Conservation (phyloP, 2,113 vertebrate species). For the Dunckerocampus dactyliophorus region DNA sequence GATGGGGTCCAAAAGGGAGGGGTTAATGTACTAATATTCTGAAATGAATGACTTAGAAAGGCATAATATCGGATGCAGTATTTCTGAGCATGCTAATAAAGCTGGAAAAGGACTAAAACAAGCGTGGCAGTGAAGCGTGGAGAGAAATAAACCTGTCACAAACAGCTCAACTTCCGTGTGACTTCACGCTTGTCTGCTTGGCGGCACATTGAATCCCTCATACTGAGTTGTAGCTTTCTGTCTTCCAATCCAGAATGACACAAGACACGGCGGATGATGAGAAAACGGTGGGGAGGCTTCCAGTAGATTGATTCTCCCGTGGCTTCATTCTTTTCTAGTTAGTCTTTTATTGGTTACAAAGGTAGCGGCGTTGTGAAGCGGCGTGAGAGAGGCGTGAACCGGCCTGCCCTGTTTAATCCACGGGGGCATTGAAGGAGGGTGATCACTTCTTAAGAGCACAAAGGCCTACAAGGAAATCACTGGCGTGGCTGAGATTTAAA, state of each 20-base stretch:
- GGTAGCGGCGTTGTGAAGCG: slow-evolving; percentile 80
- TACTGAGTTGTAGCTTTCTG: slow-evolving; percentile 88
- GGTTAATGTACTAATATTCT: not conserved
- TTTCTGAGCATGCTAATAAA: not conserved
- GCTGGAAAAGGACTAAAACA: not conserved
- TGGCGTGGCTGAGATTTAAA: slow-evolving; percentile 88
- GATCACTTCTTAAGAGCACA: slow-evolving; percentile 96
- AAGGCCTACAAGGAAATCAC: slow-evolving; percentile 97
- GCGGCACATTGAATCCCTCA: slow-evolving; percentile 88
- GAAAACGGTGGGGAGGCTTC: slow-evolving; percentile 98
- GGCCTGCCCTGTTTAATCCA: slow-evolving; percentile 94
- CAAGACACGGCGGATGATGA: slow-evolving; percentile 91
- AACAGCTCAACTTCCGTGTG: slow-evolving; percentile 77
- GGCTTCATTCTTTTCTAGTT: slow-evolving; percentile 97
- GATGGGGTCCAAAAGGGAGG: not conserved
- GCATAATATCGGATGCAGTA: not conserved
- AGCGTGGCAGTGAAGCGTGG: not conserved
- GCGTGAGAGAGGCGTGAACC: slow-evolving; percentile 80
- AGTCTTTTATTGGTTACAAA: slow-evolving; percentile 99
- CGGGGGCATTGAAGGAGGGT: slow-evolving; percentile 92
- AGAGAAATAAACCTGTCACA: slow-evolving; percentile 12
- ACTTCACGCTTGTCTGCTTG: slow-evolving; percentile 76
- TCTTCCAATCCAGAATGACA: slow-evolving; percentile 93
- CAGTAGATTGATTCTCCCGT: slow-evolving; percentile 99
- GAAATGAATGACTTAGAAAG: not conserved